phyloP scores from a whole-genome alignment of 2,113 vertebrate species.

The Apodemus speciosus region DNA sequence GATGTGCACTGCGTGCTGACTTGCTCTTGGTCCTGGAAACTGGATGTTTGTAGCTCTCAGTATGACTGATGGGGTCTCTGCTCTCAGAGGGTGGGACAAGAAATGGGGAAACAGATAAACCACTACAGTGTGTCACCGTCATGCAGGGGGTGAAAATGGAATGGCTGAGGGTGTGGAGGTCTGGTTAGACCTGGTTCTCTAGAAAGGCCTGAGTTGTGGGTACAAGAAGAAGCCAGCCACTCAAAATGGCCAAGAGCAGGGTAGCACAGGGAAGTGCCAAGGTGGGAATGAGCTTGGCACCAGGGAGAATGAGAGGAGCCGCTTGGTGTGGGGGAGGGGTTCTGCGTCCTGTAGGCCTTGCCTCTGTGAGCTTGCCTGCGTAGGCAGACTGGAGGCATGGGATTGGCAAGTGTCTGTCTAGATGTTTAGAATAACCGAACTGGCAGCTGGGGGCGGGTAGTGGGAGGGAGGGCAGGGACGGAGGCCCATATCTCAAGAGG shows the following conservation, averaged over 20 bases:
- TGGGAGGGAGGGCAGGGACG: neutral
- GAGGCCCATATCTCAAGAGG: neutral
- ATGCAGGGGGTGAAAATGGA: neutral
- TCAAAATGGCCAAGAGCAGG: neutral
- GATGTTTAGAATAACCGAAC: neutral
- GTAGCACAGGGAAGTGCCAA: neutral
- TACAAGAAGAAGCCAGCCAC: constrained; percentile 15
- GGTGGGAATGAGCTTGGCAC: neutral
- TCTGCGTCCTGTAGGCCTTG: neutral
- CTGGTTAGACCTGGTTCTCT: neutral
- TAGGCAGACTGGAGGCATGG: neutral
- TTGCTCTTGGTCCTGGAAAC: neutral
- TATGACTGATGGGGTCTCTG: neutral
- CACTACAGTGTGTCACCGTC: neutral
- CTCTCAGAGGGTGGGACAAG: neutral
- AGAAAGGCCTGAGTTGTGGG: neutral
- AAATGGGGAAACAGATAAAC: neutral
- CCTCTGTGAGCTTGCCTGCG: neutral
- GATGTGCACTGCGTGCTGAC: neutral
- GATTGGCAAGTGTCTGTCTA: neutral
- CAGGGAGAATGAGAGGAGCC: neutral
- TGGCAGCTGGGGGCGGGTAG: neutral
- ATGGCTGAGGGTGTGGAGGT: neutral
- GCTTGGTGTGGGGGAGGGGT: neutral
- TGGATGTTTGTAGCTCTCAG: neutral